These are phyloP conservation scores for Nephila pilipes DNA, from an alignment of 1,140 invertebrate genomes.

Conservation along the genomic window DNA sequence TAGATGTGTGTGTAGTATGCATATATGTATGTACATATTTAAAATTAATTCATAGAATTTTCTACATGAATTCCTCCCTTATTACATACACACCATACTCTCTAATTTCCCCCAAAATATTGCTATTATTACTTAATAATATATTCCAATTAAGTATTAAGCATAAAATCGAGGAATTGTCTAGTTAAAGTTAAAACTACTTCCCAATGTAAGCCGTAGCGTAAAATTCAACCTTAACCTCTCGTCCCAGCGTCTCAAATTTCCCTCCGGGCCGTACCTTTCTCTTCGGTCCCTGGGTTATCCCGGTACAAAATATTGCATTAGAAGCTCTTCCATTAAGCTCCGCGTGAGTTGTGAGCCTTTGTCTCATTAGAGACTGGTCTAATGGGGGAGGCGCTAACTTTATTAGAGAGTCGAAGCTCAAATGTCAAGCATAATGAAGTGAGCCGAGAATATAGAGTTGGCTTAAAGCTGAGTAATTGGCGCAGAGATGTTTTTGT, in stretches of 20 bases:
- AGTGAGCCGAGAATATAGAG: slow-evolving; percentile 10
- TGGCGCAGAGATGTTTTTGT: background rate
- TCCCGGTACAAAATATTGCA: slow-evolving; percentile 32
- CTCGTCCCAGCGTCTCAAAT: background rate
- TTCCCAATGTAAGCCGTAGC: no score
- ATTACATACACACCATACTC: no score
- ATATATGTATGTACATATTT: no score
- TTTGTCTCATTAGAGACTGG: background rate
- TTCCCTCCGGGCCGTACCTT: background rate
- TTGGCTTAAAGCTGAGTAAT: background rate
- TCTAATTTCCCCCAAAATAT: no score
- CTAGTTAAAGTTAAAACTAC: no score
- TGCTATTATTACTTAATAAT: no score
- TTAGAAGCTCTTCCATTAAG: slow-evolving; percentile 46
- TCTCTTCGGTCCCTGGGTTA: background rate
- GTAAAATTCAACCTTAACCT: background rate
- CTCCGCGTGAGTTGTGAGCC: slow-evolving; percentile 31
- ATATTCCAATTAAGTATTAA: no score
- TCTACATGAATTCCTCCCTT: no score
- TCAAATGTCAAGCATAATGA: slow-evolving; percentile 47
- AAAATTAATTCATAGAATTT: no score
- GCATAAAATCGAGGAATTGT: no score
- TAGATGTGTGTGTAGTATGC: no score
- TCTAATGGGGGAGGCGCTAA: slow-evolving; percentile 33
- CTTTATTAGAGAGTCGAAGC: slow-evolving; percentile 39